phyloP scores from a whole-genome alignment of 1,140 invertebrate genomes.

The Zaprionus inermis region DNA sequence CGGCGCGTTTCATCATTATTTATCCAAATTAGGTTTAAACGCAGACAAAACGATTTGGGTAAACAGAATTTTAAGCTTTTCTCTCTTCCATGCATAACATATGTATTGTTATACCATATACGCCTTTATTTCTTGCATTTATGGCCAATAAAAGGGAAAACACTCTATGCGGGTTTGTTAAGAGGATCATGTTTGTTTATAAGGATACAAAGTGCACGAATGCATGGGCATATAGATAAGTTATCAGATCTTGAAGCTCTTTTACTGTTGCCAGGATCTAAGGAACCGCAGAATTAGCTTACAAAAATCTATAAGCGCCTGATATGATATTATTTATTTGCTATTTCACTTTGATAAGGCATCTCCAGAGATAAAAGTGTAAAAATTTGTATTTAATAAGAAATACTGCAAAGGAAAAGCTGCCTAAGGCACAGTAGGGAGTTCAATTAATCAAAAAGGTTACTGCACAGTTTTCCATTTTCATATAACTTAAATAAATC shows the following conservation, averaged over 20 bases:
- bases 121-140: not conserved
- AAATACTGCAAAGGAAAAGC: too few species aligned
- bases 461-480: too few species aligned
- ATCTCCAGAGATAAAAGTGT: too few species aligned
- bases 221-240: not conserved
- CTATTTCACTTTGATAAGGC: too few species aligned
- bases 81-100: not conserved
- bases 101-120: not conserved
- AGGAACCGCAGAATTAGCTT: too few species aligned
- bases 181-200: not conserved
- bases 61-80: slow-evolving; percentile 34
- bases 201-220: not conserved
- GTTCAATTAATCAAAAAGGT: too few species aligned
- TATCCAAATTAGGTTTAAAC: slow-evolving; percentile 46
- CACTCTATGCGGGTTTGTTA: not conserved
- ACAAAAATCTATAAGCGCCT: too few species aligned
- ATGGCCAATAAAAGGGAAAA: not conserved
- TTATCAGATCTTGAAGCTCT: not conserved
- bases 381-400: too few species aligned
- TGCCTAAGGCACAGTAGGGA: too few species aligned
- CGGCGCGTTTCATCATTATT: slow-evolving; percentile 59
- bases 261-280: too few species aligned
- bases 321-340: too few species aligned
- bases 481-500: too few species aligned
- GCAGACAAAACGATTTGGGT: slow-evolving; percentile 49